These are phyloP conservation scores for Pocota personata DNA, from an alignment of 2,888 invertebrate species.

Conservation along the genomic window DNA sequence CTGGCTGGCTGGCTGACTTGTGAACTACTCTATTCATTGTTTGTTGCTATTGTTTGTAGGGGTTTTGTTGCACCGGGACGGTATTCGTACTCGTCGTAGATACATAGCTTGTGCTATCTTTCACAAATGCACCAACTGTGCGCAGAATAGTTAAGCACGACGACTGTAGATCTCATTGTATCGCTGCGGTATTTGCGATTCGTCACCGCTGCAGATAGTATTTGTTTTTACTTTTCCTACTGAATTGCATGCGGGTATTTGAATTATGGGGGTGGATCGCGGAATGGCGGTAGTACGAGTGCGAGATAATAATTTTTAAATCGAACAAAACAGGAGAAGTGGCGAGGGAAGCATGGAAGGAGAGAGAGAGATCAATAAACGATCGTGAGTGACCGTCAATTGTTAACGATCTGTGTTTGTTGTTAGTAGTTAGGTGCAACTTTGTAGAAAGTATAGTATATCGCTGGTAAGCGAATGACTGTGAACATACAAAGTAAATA, in stretches of 20 bases:
- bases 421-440: conserved; percentile 16
- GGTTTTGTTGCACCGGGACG: conserved; percentile 13
- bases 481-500: neutral
- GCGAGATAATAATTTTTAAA: conserved; percentile 25
- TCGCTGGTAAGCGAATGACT: neutral
- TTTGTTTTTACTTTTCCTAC: neutral
- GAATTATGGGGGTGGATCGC: conserved; percentile 63
- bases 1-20: too few relatives aligned
- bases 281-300: conserved; percentile 2
- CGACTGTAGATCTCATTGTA: conserved; percentile 5
- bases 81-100: too few relatives aligned
- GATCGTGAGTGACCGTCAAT: conserved; percentile 62
- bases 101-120: conserved; percentile 63
- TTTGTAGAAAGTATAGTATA: neutral
- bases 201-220: conserved; percentile 52
- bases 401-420: conserved; percentile 33
- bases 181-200: conserved; percentile 42
- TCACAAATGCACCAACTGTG: conserved; percentile 61
- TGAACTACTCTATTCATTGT: neutral
- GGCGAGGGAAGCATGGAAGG: neutral
- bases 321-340: neutral
- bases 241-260: conserved; percentile 54
- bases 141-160: conserved; percentile 61
- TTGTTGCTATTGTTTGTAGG: too few relatives aligned
- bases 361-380: conserved; percentile 64